Evolutionary conservation across 2,888 invertebrate genomes (phyloP).

Genomic region (Caenorhabditis japonica): DNA sequence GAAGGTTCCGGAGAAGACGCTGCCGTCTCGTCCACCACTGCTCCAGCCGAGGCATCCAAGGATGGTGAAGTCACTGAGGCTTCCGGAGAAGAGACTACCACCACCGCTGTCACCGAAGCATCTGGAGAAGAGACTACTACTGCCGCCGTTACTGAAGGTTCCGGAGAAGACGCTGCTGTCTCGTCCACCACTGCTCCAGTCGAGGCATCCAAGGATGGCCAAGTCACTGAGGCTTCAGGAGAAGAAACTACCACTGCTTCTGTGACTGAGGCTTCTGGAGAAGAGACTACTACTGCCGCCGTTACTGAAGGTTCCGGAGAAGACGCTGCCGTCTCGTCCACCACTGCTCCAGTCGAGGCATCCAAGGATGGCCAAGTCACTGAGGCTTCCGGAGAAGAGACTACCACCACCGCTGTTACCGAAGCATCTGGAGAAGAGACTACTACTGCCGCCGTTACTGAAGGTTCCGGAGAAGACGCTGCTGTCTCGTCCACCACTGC

Average conservation of each 20-base stretch:
- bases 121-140: slow-evolving; percentile 31
- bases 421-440: slow-evolving; percentile 21
- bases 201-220: slow-evolving; percentile 11
- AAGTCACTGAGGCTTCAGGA: slow-evolving; percentile 32
- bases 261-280: slow-evolving; percentile 12
- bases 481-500: slow-evolving; percentile 5
- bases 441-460: slow-evolving; percentile 10
- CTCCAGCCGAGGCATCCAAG: slow-evolving; percentile 17
- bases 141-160: background rate
- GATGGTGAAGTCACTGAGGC: slow-evolving; percentile 23
- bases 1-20: slow-evolving; percentile 23
- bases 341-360: slow-evolving; percentile 17
- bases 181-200: background rate
- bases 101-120: slow-evolving; percentile 12
- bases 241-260: slow-evolving; percentile 15
- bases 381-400: slow-evolving; percentile 32
- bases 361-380: slow-evolving; percentile 9
- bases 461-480: slow-evolving; percentile 28
- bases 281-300: slow-evolving; percentile 25
- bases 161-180: no score
- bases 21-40: slow-evolving; percentile 10
- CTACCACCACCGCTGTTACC: slow-evolving; percentile 16
- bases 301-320: slow-evolving; percentile 34
- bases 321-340: slow-evolving; percentile 18
- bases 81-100: slow-evolving; percentile 29